phyloP scores from a whole-genome alignment of 2,113 vertebrate genomes.

The Sprattus sprattus region DNA sequence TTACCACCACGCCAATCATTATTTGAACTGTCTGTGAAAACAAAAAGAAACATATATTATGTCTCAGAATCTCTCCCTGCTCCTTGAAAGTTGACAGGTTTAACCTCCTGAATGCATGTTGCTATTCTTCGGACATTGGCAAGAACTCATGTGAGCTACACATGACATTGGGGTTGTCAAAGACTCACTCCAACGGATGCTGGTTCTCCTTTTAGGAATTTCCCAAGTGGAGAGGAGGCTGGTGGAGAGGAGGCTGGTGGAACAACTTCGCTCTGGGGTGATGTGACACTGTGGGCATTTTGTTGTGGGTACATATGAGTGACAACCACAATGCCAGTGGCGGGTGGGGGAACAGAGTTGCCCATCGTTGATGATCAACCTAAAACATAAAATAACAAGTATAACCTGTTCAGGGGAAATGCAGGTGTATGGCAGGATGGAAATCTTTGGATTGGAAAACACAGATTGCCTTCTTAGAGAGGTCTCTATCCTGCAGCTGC shows the following conservation, averaged over 20 bases:
- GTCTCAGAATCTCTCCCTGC: neutral
- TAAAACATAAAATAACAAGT: too few relatives aligned
- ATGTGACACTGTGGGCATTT: neutral
- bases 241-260: too few relatives aligned
- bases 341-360: neutral
- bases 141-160: too few relatives aligned
- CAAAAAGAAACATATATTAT: neutral
- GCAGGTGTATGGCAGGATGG: too few relatives aligned
- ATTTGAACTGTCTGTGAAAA: conserved; percentile 38
- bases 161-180: too few relatives aligned
- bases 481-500: too few relatives aligned
- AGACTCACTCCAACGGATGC: conserved; percentile 40
- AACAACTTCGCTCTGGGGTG: neutral
- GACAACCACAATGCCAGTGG: conserved; percentile 13
- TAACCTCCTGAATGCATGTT: neutral
- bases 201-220: conserved; percentile 36
- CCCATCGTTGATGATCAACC: neutral
- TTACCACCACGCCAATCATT: conserved; percentile 17
- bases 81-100: neutral
- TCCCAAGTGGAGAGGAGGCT: neutral
- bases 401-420: too few relatives aligned
- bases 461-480: too few relatives aligned
- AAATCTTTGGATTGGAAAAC: too few relatives aligned
- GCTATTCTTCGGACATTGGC: neutral
- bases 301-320: conserved; percentile 25